Percentiles rank a stretch among this genome's conserved stretches.
Evolutionary conservation across 2,113 vertebrate species (phyloP).

Genomic region (Etheostoma spectabile): DNA sequence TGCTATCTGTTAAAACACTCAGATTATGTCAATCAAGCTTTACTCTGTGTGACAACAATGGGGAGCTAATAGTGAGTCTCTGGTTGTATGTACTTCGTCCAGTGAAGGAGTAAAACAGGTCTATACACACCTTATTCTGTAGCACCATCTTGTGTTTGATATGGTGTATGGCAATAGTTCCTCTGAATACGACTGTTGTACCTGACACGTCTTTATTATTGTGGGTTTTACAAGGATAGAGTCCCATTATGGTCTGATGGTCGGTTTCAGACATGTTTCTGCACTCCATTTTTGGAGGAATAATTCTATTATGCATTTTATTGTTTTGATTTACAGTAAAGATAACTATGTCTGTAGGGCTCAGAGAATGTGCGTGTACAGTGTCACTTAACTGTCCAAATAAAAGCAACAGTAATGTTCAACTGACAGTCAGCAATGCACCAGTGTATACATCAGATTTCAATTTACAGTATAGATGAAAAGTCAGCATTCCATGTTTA

Average conservation of each 20-base stretch:
- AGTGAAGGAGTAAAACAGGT: not conserved
- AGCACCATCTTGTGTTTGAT: slow-evolving; percentile 72
- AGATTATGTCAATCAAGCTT: slow-evolving; percentile 17
- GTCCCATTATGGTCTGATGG: not conserved
- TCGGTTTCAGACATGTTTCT: not conserved
- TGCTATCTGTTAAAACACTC: slow-evolving; percentile 20
- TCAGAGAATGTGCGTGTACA: not conserved
- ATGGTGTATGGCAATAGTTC: slow-evolving; percentile 16
- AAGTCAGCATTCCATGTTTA: not conserved
- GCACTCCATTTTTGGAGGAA: not conserved
- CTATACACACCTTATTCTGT: slow-evolving; percentile 50
- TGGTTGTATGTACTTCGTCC: not conserved
- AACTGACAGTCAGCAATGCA: not conserved
- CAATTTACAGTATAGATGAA: not conserved
- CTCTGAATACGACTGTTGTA: not conserved
- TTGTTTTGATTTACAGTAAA: not conserved
- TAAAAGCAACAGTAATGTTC: not conserved
- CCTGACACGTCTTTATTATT: not conserved
- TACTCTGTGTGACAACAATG: slow-evolving; percentile 14
- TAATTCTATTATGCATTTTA: not conserved
- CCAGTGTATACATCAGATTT: not conserved
- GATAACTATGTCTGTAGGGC: not conserved
- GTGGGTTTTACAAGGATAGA: not conserved
- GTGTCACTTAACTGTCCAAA: not conserved
- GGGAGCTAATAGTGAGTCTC: slow-evolving; percentile 1